Conservation (phyloP, 2,797 vertebrate species). For the Todus mexicanus region DNA sequence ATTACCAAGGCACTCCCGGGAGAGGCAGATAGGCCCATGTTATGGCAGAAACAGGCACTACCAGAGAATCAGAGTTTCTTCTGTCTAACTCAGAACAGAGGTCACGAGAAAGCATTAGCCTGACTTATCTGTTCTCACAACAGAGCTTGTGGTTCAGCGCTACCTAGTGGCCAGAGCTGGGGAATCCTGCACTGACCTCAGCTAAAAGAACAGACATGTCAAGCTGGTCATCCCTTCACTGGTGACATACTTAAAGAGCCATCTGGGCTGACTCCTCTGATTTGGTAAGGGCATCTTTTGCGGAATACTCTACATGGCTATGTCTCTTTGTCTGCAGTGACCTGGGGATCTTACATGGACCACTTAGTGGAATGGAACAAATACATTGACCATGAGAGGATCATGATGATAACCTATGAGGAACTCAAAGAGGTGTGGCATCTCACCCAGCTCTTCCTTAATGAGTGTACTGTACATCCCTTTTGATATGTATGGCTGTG, state of each 20-base stretch:
- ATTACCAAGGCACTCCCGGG: neutral
- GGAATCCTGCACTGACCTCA: neutral
- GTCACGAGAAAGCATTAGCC: neutral
- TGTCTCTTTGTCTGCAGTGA: slow-evolving; percentile 53
- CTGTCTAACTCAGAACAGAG: neutral
- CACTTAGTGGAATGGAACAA: slow-evolving; percentile 77
- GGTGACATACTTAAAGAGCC: neutral
- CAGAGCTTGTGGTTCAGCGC: neutral
- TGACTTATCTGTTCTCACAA: neutral
- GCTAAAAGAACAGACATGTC: neutral
- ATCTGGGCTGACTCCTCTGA: neutral
- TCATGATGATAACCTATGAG: slow-evolving; percentile 78
- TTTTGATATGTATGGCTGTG: neutral
- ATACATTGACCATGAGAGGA: slow-evolving; percentile 64
- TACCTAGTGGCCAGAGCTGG: neutral
- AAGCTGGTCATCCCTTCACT: neutral
- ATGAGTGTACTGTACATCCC: neutral
- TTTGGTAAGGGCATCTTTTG: neutral
- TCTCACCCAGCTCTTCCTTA: neutral
- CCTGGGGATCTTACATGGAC: slow-evolving; percentile 80
- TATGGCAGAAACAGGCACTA: neutral
- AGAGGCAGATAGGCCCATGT: neutral
- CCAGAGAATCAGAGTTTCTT: neutral
- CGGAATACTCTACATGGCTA: neutral
- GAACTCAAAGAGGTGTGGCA: slow-evolving; percentile 76